Evolutionary conservation across 2,113 vertebrate genomes (phyloP).

Genomic region (Tragulus kanchil): DNA sequence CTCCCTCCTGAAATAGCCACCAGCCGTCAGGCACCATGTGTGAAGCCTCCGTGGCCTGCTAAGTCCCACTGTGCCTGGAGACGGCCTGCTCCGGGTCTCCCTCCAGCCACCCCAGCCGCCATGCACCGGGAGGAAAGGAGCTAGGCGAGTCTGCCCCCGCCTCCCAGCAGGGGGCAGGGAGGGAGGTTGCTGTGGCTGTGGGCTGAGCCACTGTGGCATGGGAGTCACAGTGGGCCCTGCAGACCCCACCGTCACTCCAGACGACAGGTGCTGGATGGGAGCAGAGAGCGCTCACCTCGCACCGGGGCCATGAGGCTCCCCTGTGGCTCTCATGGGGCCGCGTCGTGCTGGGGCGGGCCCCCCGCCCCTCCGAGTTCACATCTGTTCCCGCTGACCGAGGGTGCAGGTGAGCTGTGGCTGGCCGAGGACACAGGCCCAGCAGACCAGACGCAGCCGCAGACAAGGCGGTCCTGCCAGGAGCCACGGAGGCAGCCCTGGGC

Average conservation of each 20-base stretch:
- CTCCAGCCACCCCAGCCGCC: not conserved
- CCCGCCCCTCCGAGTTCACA: not conserved
- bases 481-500: not conserved
- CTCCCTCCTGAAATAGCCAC: not conserved
- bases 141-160: not conserved
- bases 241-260: rapidly evolving
- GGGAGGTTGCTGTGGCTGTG: not conserved
- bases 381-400: not conserved
- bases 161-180: not conserved
- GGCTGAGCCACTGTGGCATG: not conserved
- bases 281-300: not conserved
- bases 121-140: not conserved
- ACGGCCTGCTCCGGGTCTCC: rapidly evolving
- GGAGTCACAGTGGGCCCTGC: not conserved
- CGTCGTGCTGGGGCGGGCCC: too few species aligned
- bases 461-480: rapidly evolving
- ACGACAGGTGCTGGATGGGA: not conserved
- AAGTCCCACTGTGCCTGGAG: not conserved
- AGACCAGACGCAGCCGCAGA: rapidly evolving
- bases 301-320: not conserved
- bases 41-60: not conserved
- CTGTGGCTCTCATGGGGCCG: too few species aligned
- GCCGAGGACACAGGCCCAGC: not conserved
- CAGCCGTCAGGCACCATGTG: too few species aligned
- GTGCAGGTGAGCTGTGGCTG: too few species aligned